A percentile compares a stretch with the other conserved stretches of the same genome.
Conservation (phyloP, 2,888 invertebrate species). For the Papilio protenor region DNA sequence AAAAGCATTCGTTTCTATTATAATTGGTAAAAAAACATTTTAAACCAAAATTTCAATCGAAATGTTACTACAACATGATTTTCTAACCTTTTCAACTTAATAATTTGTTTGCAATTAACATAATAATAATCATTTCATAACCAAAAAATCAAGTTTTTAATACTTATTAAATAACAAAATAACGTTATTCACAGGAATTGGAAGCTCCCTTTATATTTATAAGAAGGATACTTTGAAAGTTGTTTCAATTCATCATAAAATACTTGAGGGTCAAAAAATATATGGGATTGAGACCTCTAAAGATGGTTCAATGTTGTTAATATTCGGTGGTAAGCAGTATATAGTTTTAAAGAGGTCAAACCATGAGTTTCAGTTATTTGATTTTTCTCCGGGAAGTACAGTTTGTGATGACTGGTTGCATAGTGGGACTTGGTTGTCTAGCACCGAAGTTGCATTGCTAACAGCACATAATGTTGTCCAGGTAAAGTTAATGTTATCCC, state of each 20-base stretch:
- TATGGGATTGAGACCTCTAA: slow-evolving; percentile 79
- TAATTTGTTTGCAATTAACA: background rate
- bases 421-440: slow-evolving; percentile 79
- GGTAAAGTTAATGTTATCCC: slow-evolving; percentile 53
- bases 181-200: slow-evolving; percentile 76
- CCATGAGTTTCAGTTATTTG: slow-evolving; percentile 47
- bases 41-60: background rate
- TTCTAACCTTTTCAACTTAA: slow-evolving; percentile 2
- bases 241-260: slow-evolving; percentile 49
- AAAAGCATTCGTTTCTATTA: background rate
- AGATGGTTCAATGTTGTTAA: slow-evolving; percentile 63
- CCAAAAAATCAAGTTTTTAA: background rate
- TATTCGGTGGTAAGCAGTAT: slow-evolving; percentile 85
- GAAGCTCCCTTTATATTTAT: slow-evolving; percentile 73
- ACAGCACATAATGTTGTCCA: slow-evolving; percentile 87
- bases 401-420: slow-evolving; percentile 87
- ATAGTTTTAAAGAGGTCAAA: slow-evolving; percentile 55
- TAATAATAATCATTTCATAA: background rate
- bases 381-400: slow-evolving; percentile 55
- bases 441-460: slow-evolving; percentile 80
- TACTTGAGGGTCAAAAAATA: slow-evolving; percentile 81
- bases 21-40: background rate
- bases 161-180: background rate
- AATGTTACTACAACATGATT: background rate
- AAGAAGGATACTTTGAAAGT: slow-evolving; percentile 53